Evolutionary conservation across 2,797 vertebrate genomes (phyloP).

Genomic region (Rhinoraja longicauda): DNA sequence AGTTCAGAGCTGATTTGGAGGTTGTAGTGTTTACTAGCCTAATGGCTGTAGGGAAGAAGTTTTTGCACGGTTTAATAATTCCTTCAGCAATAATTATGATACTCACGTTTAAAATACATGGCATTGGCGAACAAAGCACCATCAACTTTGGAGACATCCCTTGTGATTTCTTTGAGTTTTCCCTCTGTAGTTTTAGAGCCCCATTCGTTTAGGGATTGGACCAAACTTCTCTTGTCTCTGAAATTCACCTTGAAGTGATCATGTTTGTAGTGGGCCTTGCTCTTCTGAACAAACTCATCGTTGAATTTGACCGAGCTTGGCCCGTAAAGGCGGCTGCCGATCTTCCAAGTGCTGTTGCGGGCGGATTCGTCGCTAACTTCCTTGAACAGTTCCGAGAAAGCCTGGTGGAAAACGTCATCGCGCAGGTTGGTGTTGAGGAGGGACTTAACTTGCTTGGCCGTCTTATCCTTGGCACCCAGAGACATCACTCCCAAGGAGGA

Average conservation of each 20-base stretch:
- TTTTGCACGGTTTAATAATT: background rate
- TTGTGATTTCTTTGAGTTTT: conserved; percentile 39
- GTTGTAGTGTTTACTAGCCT: no score
- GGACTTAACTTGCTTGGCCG: conserved; percentile 42
- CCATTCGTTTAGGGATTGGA: conserved; percentile 42
- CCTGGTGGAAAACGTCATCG: conserved; percentile 39
- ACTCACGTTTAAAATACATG: conserved; percentile 43
- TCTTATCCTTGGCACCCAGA: conserved; percentile 42
- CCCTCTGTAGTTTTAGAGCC: conserved; percentile 38
- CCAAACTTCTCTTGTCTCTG: conserved; percentile 40
- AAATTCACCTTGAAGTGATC: conserved; percentile 40
- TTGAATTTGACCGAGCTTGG: conserved; percentile 36
- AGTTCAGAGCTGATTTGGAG: no score
- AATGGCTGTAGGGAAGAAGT: no score
- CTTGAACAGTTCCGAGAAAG: conserved; percentile 39
- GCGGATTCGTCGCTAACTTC: conserved; percentile 40
- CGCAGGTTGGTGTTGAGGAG: conserved; percentile 38
- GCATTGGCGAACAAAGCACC: conserved; percentile 42
- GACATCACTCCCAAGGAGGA: conserved; percentile 43
- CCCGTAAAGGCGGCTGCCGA: conserved; percentile 39
- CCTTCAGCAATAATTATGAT: background rate
- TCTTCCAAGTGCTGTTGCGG: conserved; percentile 42
- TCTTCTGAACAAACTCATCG: conserved; percentile 40
- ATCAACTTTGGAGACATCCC: conserved; percentile 37
- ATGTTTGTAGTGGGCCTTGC: conserved; percentile 39